phyloP scores from a whole-genome alignment of 2,888 invertebrate genomes.

The Lysandra coridon region DNA sequence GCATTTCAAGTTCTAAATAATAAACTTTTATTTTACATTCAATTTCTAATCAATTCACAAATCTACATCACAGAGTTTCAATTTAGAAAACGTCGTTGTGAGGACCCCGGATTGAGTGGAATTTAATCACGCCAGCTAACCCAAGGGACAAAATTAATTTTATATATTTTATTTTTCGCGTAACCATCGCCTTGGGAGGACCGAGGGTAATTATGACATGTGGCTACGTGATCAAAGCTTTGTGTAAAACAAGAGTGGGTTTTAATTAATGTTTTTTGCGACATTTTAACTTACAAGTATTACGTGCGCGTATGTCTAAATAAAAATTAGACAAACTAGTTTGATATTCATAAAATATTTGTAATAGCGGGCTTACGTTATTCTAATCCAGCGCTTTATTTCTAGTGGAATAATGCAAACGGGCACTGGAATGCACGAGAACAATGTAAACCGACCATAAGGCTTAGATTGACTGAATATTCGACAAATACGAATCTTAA shows the following conservation, averaged over 20 bases:
- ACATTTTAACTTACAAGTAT: background rate
- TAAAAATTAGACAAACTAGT: too few species aligned
- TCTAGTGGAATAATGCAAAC: too few species aligned
- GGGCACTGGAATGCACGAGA: too few species aligned
- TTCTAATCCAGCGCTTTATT: too few species aligned
- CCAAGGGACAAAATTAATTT: conserved; percentile 22
- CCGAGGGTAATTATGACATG: conserved; percentile 6
- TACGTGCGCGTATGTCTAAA: too few species aligned
- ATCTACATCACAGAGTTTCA: conserved; percentile 20
- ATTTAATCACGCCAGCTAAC: conserved; percentile 23
- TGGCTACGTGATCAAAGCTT: conserved; percentile 16
- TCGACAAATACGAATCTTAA: too few species aligned
- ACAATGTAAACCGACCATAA: too few species aligned
- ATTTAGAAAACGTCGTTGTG: conserved; percentile 5
- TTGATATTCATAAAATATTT: too few species aligned
- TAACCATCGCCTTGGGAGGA: conserved; percentile 14
- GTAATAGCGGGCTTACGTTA: too few species aligned
- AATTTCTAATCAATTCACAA: conserved; percentile 24
- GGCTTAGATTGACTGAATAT: too few species aligned
- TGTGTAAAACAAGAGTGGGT: background rate
- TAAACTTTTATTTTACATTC: background rate
- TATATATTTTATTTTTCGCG: conserved; percentile 23
- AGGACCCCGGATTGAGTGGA: conserved; percentile 16
- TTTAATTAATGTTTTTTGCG: background rate
- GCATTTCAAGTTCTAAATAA: background rate